phyloP scores from a whole-genome alignment of 2,113 vertebrate genomes.

The Erpornis zantholeuca region DNA sequence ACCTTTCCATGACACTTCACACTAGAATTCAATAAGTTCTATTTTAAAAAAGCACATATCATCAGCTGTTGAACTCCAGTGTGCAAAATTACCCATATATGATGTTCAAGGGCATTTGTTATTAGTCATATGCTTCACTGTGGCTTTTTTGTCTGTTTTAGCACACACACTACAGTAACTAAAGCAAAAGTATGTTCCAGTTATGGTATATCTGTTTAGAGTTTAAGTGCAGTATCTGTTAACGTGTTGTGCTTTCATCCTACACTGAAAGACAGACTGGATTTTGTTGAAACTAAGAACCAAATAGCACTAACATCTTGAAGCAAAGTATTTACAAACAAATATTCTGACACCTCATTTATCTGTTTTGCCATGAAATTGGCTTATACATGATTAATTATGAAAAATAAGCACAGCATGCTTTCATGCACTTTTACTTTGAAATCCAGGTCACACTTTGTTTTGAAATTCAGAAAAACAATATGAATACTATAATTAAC shows the following conservation, averaged over 20 bases:
- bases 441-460: slow-evolving; percentile 51
- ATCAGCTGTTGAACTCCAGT: background rate
- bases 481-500: slow-evolving; percentile 47
- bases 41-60: background rate
- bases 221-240: background rate
- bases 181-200: background rate
- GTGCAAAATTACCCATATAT: background rate
- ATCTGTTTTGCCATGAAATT: slow-evolving; percentile 41
- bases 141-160: background rate
- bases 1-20: background rate
- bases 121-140: background rate
- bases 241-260: background rate
- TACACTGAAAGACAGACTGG: background rate
- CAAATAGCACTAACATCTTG: background rate
- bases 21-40: background rate
- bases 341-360: slow-evolving; percentile 40
- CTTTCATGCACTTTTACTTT: slow-evolving; percentile 48
- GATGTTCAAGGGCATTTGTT: background rate
- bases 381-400: slow-evolving; percentile 55
- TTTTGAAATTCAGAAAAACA: slow-evolving; percentile 42
- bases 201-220: background rate
- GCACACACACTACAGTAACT: background rate
- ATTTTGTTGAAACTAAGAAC: background rate
- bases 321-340: slow-evolving; percentile 44
- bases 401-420: slow-evolving; percentile 40